These are phyloP conservation scores for Lamellibrachia satsuma DNA, from an alignment of 2,888 invertebrate genomes.

Conservation along the genomic window DNA sequence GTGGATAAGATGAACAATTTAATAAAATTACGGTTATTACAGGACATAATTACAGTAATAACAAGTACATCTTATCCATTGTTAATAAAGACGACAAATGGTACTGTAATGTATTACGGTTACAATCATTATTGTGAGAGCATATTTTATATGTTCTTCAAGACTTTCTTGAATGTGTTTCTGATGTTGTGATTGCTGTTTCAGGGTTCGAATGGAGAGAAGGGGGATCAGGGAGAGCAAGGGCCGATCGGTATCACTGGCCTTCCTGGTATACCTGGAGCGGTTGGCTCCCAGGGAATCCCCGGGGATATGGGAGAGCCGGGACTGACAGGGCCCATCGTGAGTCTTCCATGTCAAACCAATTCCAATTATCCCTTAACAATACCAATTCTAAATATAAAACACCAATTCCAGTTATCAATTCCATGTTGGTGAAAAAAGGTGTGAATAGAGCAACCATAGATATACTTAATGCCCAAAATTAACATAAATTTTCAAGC, in stretches of 20 bases:
- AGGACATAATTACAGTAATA: too few species aligned
- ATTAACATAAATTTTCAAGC: too few species aligned
- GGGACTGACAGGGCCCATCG: neutral
- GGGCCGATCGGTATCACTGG: conserved; percentile 28
- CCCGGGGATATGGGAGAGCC: conserved; percentile 28
- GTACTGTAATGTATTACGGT: neutral
- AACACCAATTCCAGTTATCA: too few species aligned
- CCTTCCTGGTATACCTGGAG: conserved; percentile 22
- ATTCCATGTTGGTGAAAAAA: too few species aligned
- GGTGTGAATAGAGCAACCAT: too few species aligned
- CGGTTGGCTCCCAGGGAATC: conserved; percentile 25
- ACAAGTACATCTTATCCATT: too few species aligned
- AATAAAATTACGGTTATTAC: too few species aligned
- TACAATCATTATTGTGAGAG: neutral
- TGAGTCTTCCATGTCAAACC: neutral
- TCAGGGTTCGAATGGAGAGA: neutral
- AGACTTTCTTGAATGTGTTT: neutral
- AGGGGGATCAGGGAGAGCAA: conserved; percentile 24
- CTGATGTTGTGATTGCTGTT: neutral
- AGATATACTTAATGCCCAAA: too few species aligned
- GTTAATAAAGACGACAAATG: too few species aligned
- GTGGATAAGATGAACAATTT: neutral
- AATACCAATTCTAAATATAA: too few species aligned
- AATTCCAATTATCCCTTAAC: too few species aligned
- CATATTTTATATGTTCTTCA: neutral